Percentiles rank a stretch among this genome's conserved stretches.
These are phyloP conservation scores for Oreocharis arfaki DNA, from an alignment of 2,113 vertebrate species.

Conservation along the genomic window DNA sequence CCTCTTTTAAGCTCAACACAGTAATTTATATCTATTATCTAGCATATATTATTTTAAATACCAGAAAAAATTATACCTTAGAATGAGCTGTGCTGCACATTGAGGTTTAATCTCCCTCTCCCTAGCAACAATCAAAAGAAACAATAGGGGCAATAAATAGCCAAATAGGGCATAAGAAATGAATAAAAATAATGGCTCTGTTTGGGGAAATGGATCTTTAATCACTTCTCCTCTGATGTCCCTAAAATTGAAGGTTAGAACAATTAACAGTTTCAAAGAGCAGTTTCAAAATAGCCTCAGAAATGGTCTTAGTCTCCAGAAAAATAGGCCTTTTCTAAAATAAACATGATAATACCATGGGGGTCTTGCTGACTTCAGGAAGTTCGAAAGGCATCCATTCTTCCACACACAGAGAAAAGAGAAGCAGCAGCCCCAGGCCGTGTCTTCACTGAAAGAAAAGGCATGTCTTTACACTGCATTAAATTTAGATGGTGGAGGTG, in stretches of 20 bases:
- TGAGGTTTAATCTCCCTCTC: slow-evolving; percentile 46
- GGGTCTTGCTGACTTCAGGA: neutral
- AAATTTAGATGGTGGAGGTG: neutral
- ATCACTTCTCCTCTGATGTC: slow-evolving; percentile 35
- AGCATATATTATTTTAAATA: slow-evolving; percentile 55
- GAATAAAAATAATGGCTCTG: slow-evolving; percentile 38
- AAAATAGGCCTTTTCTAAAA: slow-evolving; percentile 24
- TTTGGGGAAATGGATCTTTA: slow-evolving; percentile 27
- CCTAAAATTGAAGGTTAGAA: slow-evolving; percentile 41
- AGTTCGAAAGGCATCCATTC: neutral
- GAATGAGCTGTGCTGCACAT: neutral
- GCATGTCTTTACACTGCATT: neutral
- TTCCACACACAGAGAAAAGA: neutral
- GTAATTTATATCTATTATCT: slow-evolving; percentile 51
- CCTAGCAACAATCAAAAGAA: slow-evolving; percentile 46
- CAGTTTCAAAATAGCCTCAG: slow-evolving; percentile 20
- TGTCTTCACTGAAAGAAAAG: neutral
- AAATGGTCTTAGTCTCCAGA: neutral
- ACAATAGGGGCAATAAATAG: slow-evolving; percentile 56
- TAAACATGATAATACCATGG: neutral
- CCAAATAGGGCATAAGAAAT: slow-evolving; percentile 35
- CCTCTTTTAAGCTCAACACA: slow-evolving; percentile 17
- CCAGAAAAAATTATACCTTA: slow-evolving; percentile 45
- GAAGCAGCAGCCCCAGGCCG: neutral
- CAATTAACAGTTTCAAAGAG: slow-evolving; percentile 9